Evolutionary conservation across 1,140 invertebrate species (phyloP), one percentile per base, ranked within the genome.

Genomic region (Manduca sexta): DNA sequence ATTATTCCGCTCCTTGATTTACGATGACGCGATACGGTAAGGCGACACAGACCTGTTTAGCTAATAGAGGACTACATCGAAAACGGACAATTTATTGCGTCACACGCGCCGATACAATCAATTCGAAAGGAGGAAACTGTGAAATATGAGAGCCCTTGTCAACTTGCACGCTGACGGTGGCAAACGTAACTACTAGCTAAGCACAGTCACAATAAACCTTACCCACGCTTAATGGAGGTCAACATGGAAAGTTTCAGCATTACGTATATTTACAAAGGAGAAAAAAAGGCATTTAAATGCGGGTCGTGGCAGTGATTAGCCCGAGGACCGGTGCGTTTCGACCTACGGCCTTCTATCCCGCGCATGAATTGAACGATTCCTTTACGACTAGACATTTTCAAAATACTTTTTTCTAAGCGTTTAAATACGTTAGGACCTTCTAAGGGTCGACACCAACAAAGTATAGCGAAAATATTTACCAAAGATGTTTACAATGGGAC

Each of bases 1-100:
- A 83, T 84, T 83, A 83, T 81, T 63, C 71, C 65, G 58, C 58
- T 64, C 62, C 70, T 78, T 84, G 81, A 84, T 84, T 84, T 84
- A 84, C 74, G 77, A 69, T 69, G 77, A 77, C 70, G 71, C 72
- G 71, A 78, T 75, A 80, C 71, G 58, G 69, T 56, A 54, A 63
- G 56, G 64, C 57, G 61, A 54, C 50, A 58, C 52, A 67, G 57
- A 70, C 69, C 64, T 69, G 57, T 65, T 64, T 70, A 58, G 64
- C 66, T 73, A 71, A 68, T 69, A 64, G 62, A 65, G 54, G 40
- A 41, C 45, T 49, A 38, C 50, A 40, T 50, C 60, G 58, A 66
- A 71, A 74, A 71, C 64, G 63, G 56, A 67, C 65, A 76, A 79
- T 82, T 78, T 78, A 82, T 79, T 67, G 66, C 66, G 64, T 65